These are phyloP conservation scores for Saxidomus purpurata DNA, from an alignment of 1,140 invertebrate species.

Conservation along the genomic window DNA sequence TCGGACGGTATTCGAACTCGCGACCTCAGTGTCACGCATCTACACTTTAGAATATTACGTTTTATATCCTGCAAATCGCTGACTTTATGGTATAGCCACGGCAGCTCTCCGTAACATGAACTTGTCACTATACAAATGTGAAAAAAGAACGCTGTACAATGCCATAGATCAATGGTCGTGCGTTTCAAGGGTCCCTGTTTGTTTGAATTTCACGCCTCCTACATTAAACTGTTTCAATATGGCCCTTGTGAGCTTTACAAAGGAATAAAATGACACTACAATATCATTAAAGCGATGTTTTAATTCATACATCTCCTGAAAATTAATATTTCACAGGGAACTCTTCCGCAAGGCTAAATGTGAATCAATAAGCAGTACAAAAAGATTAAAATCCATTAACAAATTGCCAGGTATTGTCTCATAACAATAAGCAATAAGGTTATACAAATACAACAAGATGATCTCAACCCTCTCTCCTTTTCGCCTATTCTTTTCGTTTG, in stretches of 20 bases:
- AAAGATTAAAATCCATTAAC: conserved; percentile 32
- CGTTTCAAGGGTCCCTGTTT: conserved; percentile 7
- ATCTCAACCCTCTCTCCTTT: background rate
- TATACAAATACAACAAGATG: conserved; percentile 33
- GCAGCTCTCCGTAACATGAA: too few relatives aligned
- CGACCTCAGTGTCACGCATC: too few relatives aligned
- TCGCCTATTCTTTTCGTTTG: background rate
- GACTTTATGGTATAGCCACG: too few relatives aligned
- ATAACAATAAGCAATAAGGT: conserved; percentile 14
- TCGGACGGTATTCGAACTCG: too few relatives aligned
- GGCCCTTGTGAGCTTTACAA: background rate
- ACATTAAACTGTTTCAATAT: conserved; percentile 49
- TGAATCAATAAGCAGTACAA: background rate
- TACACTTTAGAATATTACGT: too few relatives aligned
- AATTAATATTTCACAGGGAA: conserved; percentile 31
- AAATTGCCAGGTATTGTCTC: conserved; percentile 13
- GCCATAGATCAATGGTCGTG: conserved; percentile 25
- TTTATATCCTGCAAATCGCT: too few relatives aligned
- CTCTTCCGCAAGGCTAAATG: background rate
- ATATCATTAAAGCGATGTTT: conserved; percentile 28
- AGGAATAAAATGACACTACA: conserved; percentile 19
- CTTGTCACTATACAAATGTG: too few relatives aligned
- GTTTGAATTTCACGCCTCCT: conserved; percentile 54
- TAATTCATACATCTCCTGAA: conserved; percentile 5
- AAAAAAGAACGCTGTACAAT: too few relatives aligned